Evolutionary conservation across 2,888 invertebrate species (phyloP).

Genomic region (Rhagophthalmus giganteus): DNA sequence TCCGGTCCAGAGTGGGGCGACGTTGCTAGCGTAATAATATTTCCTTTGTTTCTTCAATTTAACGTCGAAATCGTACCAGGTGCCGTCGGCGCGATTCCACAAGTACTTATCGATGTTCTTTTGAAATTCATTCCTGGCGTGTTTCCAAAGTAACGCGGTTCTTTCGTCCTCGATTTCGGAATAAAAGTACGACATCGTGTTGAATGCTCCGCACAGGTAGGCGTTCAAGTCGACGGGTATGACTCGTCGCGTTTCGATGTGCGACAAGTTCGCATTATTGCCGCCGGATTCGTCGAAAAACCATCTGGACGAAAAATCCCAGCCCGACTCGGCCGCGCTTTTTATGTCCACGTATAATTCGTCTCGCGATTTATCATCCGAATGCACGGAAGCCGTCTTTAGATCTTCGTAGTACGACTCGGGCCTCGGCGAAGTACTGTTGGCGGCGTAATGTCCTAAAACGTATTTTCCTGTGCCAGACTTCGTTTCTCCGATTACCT

Average conservation of each 20-base stretch:
- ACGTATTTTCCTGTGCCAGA: no score
- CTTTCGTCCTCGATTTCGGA: slow-evolving; percentile 56
- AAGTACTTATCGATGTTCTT: slow-evolving; percentile 68
- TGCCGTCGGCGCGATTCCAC: slow-evolving; percentile 74
- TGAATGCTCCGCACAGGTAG: slow-evolving; percentile 71
- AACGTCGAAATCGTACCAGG: slow-evolving; percentile 81
- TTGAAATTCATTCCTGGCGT: slow-evolving; percentile 61
- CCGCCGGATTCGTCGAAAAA: slow-evolving; percentile 64
- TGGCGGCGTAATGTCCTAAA: slow-evolving; percentile 64
- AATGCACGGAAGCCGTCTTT: slow-evolving; percentile 56
- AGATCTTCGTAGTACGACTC: slow-evolving; percentile 73
- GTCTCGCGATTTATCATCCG: slow-evolving; percentile 48
- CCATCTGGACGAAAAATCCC: slow-evolving; percentile 88
- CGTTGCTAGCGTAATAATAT: slow-evolving; percentile 56
- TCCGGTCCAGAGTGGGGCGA: slow-evolving; percentile 73
- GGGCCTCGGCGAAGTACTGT: slow-evolving; percentile 68
- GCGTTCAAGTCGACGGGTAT: slow-evolving; percentile 84
- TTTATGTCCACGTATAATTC: slow-evolving; percentile 70
- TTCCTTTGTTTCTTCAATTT: slow-evolving; percentile 59
- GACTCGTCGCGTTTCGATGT: slow-evolving; percentile 67
- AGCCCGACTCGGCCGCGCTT: slow-evolving; percentile 83
- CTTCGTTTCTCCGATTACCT: slow-evolving; percentile 59
- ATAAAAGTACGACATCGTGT: slow-evolving; percentile 65
- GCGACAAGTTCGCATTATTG: slow-evolving; percentile 60
- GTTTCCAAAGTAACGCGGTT: slow-evolving; percentile 59